These are phyloP conservation scores for Podarcis lilfordi DNA, from an alignment of 2,797 vertebrate genomes.

Conservation along the genomic window DNA sequence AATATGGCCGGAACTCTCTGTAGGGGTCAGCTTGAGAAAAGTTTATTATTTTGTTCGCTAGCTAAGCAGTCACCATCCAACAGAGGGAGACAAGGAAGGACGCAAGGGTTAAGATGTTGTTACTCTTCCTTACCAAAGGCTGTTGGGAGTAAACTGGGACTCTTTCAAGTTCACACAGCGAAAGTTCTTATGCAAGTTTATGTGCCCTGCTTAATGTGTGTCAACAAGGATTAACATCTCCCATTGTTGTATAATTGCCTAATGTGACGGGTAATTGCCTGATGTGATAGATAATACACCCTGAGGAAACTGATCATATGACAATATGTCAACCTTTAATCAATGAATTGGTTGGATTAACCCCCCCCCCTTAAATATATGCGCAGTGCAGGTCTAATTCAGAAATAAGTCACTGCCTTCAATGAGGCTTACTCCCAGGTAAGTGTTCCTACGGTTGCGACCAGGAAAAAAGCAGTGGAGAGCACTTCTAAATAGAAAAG, in stretches of 20 bases:
- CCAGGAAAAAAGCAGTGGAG: not conserved
- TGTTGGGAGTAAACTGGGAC: not conserved
- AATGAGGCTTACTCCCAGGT: not conserved
- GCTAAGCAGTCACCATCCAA: not conserved
- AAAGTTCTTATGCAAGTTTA: not conserved
- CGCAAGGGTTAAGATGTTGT: not conserved
- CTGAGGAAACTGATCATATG: not conserved
- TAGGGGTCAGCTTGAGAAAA: not conserved
- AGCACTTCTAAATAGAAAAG: not conserved
- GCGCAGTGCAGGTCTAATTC: not conserved
- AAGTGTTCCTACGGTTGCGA: not conserved
- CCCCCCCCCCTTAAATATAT: not conserved
- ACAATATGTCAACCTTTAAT: not conserved
- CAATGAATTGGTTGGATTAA: not conserved
- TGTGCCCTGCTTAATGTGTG: not conserved
- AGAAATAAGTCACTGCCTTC: not conserved
- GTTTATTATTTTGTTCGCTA: not conserved
- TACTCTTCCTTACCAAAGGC: not conserved
- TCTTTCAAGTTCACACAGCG: not conserved
- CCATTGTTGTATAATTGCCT: not conserved
- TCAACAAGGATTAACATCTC: slow-evolving; percentile 11
- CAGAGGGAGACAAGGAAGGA: not conserved
- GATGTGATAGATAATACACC: not conserved
- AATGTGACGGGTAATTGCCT: not conserved
- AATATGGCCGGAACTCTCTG: not conserved